Percentiles rank a stretch among this genome's conserved stretches.
Conservation (phyloP, 2,113 vertebrate species). For the Cnemophilus loriae region DNA sequence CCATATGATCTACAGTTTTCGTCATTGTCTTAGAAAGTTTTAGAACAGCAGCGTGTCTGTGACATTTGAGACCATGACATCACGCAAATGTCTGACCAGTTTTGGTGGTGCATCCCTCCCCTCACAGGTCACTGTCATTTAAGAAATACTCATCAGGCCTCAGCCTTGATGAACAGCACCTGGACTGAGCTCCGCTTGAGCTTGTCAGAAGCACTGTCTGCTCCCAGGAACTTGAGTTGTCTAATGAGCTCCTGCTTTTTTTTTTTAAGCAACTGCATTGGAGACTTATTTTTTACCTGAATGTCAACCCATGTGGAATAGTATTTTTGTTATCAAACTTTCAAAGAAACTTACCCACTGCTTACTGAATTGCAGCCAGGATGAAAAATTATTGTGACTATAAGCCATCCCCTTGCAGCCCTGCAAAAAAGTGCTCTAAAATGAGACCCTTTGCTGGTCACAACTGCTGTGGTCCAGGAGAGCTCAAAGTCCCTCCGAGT, state of each 20-base stretch:
- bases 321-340: background rate
- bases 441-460: background rate
- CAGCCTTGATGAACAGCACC: background rate
- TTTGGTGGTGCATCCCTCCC: background rate
- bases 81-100: background rate
- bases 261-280: no score
- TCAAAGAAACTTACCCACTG: background rate
- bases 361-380: background rate
- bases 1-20: background rate
- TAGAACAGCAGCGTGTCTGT: background rate
- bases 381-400: background rate
- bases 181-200: background rate
- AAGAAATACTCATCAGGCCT: background rate
- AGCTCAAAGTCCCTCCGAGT: background rate
- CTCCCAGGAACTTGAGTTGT: background rate
- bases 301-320: background rate
- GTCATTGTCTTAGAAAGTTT: background rate
- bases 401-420: background rate
- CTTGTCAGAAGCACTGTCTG: background rate
- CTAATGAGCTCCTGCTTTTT: fast-evolving
- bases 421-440: background rate
- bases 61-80: background rate
- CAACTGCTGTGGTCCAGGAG: no score
- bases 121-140: background rate
- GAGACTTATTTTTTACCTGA: background rate